Evolutionary conservation across 2,888 invertebrate species (phyloP).

Genomic region (Megamerina dolium): DNA sequence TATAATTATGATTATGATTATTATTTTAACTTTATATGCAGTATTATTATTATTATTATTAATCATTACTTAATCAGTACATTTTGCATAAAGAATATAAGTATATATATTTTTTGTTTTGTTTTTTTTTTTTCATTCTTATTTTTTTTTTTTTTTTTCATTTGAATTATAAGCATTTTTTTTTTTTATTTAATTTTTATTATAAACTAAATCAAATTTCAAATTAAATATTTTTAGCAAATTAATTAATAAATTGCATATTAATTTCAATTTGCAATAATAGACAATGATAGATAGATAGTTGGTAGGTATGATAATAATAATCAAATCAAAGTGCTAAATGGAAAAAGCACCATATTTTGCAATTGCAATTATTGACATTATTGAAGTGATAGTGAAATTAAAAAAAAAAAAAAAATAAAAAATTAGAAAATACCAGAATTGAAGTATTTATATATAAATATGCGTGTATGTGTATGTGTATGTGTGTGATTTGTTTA

Average conservation of each 20-base stretch:
- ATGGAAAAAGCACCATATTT: too few relatives aligned
- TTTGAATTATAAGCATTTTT: not conserved
- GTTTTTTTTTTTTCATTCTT: not conserved
- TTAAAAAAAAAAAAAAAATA: conserved; percentile 1
- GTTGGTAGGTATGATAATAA: too few relatives aligned
- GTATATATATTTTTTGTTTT: not conserved
- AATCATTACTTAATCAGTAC: conserved; percentile 47
- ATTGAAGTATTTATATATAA: not conserved
- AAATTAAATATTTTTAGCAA: not conserved
- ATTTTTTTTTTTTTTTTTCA: not conserved
- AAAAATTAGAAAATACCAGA: not conserved
- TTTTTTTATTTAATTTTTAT: conserved; percentile 2
- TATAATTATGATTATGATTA: too few relatives aligned
- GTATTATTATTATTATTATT: too few relatives aligned
- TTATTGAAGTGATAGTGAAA: not conserved
- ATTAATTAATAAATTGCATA: conserved; percentile 6
- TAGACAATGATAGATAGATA: not conserved
- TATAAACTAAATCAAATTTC: conserved; percentile 8
- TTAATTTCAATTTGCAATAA: not conserved
- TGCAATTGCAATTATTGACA: too few relatives aligned
- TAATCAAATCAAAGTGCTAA: too few relatives aligned
- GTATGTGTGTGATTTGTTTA: too few relatives aligned
- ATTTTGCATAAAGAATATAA: conserved; percentile 35
- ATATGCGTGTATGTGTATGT: too few relatives aligned
- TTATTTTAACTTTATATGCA: too few relatives aligned